These are phyloP conservation scores for Pitangus sulphuratus DNA, from an alignment of 2,797 vertebrate species.

Conservation along the genomic window DNA sequence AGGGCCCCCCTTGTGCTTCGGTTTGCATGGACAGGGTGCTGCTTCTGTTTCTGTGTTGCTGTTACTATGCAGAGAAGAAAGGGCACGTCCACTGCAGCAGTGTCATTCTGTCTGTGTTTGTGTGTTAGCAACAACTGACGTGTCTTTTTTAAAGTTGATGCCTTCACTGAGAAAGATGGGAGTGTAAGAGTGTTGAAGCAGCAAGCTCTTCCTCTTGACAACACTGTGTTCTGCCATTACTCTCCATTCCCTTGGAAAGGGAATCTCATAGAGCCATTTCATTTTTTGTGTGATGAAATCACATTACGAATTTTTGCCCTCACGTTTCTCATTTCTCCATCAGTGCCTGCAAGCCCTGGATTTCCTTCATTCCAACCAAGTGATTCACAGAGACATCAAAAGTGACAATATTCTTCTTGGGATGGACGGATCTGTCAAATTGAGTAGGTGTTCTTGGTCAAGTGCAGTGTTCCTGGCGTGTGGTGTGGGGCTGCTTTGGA, in stretches of 20 bases:
- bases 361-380: conserved; percentile 97
- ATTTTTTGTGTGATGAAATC: conserved; percentile 31
- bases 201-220: background rate
- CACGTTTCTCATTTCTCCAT: background rate
- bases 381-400: conserved; percentile 98
- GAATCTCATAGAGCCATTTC: background rate
- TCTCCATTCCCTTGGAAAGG: conserved; percentile 2
- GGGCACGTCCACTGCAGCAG: background rate
- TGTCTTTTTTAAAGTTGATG: conserved; percentile 4
- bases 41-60: background rate
- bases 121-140: background rate
- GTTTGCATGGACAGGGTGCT: background rate
- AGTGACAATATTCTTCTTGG: conserved; percentile 98
- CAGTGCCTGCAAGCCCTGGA: conserved; percentile 98
- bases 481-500: background rate
- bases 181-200: background rate
- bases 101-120: background rate
- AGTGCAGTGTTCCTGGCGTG: background rate
- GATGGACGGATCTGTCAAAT: conserved; percentile 97
- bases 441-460: conserved; percentile 84
- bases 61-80: background rate
- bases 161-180: background rate
- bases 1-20: background rate
- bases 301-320: background rate
- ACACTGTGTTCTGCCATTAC: background rate